These are phyloP conservation scores for Physella acuta DNA, from an alignment of 1,140 invertebrate genomes.

Conservation along the genomic window DNA sequence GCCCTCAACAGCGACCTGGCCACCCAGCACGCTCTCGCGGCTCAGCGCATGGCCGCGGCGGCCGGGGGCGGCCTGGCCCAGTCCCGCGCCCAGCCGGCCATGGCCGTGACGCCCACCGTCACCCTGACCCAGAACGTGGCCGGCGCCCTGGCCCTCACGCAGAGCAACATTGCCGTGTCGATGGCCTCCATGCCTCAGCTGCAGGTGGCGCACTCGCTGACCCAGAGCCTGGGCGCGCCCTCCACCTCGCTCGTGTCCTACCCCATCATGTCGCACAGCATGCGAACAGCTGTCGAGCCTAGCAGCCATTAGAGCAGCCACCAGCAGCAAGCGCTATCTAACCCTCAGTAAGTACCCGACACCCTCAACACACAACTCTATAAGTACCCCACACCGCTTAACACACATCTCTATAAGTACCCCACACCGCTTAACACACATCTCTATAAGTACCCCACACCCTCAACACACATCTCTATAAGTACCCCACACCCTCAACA, in stretches of 20 bases:
- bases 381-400: too few relatives aligned
- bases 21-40: constrained; percentile 41
- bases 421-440: too few relatives aligned
- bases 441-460: too few relatives aligned
- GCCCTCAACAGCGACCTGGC: constrained; percentile 55
- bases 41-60: constrained; percentile 48
- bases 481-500: too few relatives aligned
- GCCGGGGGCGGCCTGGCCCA: constrained; percentile 32
- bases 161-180: constrained; percentile 49
- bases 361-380: too few relatives aligned
- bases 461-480: too few relatives aligned
- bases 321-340: not conserved
- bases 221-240: constrained; percentile 56
- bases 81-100: constrained; percentile 40
- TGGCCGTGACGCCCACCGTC: constrained; percentile 14
- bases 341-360: too few relatives aligned
- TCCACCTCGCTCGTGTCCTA: constrained; percentile 71
- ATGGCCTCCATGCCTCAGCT: constrained; percentile 52
- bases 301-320: constrained; percentile 46
- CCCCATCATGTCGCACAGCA: constrained; percentile 71
- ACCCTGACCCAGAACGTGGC: constrained; percentile 15
- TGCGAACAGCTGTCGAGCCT: constrained; percentile 51
- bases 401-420: too few relatives aligned
- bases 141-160: constrained; percentile 41
- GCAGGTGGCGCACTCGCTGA: constrained; percentile 54